These are phyloP conservation scores for Ophion ventricosus DNA, from an alignment of 2,888 invertebrate genomes.

Conservation along the genomic window DNA sequence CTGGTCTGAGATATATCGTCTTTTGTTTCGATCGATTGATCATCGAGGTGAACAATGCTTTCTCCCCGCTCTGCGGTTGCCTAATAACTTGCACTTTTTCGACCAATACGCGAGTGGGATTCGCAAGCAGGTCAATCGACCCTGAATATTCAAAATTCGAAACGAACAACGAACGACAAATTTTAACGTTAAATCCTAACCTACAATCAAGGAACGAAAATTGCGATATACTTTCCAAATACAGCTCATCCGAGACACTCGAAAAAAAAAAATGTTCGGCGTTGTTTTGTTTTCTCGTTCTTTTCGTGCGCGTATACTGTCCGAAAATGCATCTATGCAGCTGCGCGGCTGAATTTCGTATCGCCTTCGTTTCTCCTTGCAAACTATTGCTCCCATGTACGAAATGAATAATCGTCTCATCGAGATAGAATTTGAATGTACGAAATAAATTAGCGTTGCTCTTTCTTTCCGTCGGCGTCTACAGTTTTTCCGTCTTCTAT, in stretches of 20 bases:
- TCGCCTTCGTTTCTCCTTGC: not conserved
- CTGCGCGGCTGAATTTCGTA: not conserved
- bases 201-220: not conserved
- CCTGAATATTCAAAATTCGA: not conserved
- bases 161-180: not conserved
- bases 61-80: not conserved
- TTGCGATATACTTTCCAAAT: not conserved
- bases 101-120: not conserved
- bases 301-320: not conserved
- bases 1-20: not conserved
- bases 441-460: not conserved
- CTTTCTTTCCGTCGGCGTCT: not conserved
- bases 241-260: not conserved
- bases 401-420: not conserved
- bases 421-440: not conserved
- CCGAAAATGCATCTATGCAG: not conserved
- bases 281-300: not conserved
- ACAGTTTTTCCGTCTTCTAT: not conserved
- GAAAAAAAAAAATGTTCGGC: too few species aligned
- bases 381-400: not conserved
- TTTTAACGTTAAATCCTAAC: not conserved
- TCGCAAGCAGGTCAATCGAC: not conserved
- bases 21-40: constrained; percentile 3
- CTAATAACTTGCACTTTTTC: not conserved
- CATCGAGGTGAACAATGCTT: not conserved